phyloP scores from a whole-genome alignment of 2,888 invertebrate species.

The Rhabditoides inermis region DNA sequence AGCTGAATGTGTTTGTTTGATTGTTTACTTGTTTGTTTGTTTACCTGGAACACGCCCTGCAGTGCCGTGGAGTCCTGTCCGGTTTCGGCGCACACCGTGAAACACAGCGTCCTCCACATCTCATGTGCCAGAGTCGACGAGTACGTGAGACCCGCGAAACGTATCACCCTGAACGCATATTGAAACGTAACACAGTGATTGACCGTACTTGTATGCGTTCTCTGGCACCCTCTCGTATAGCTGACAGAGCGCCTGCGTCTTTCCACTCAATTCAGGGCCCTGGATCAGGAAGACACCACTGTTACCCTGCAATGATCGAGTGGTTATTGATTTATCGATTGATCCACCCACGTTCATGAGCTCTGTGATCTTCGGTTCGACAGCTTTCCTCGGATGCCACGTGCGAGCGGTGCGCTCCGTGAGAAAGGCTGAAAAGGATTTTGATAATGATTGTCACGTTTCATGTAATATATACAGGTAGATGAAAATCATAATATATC shows the following conservation, averaged over 20 bases:
- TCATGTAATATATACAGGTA: no score
- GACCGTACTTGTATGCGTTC: no score
- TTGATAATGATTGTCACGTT: no score
- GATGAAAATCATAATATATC: no score
- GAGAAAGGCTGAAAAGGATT: no score
- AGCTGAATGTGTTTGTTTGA: no score
- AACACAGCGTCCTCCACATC: constrained; percentile 26
- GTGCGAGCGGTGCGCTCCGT: background rate
- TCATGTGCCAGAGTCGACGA: constrained; percentile 46
- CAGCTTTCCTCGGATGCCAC: background rate
- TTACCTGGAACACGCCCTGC: no score
- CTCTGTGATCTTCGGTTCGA: background rate
- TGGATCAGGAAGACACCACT: constrained; percentile 17
- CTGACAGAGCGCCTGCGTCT: constrained; percentile 21
- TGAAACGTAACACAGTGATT: no score
- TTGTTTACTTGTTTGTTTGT: no score
- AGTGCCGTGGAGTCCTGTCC: no score
- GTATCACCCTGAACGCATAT: constrained; percentile 9
- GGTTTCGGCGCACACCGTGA: constrained; percentile 16
- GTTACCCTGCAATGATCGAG: background rate
- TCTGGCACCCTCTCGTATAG: constrained; percentile 17
- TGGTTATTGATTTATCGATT: background rate
- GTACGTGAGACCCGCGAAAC: constrained; percentile 39
- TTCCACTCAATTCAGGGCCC: constrained; percentile 21
- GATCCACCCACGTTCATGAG: background rate